Conservation (phyloP, 2,797 vertebrate genomes). For the Oryzias sinensis region DNA sequence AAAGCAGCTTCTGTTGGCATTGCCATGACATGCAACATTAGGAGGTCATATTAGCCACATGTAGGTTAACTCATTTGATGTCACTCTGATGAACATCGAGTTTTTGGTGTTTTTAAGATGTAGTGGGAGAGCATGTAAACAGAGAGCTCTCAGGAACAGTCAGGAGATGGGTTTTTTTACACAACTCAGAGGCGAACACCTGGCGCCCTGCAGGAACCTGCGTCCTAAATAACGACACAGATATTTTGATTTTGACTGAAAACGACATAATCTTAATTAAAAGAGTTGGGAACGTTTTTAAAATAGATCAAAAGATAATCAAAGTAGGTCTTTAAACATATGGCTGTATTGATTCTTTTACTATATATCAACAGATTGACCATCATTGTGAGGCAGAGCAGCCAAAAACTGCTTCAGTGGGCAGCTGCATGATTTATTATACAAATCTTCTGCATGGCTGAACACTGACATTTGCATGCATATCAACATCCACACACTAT, state of each 20-base stretch:
- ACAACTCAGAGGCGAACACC: too few relatives aligned
- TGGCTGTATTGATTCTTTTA: constrained; percentile 46
- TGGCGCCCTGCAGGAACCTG: too few relatives aligned
- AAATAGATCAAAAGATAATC: constrained; percentile 8
- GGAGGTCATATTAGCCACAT: constrained; percentile 9
- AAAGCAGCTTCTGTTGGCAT: constrained; percentile 59
- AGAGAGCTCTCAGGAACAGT: too few relatives aligned
- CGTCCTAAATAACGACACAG: too few relatives aligned
- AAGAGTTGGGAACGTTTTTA: not conserved
- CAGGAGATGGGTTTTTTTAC: too few relatives aligned
- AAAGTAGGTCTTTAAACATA: constrained; percentile 9
- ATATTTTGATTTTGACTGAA: too few relatives aligned
- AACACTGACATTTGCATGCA: not conserved
- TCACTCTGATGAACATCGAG: too few relatives aligned
- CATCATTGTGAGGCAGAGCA: constrained; percentile 23
- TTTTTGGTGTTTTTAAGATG: too few relatives aligned
- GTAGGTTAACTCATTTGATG: constrained; percentile 27
- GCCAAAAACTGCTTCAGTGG: constrained; percentile 16
- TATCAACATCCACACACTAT: constrained; percentile 10
- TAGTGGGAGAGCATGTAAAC: too few relatives aligned
- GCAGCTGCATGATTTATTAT: constrained; percentile 38
- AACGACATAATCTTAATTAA: too few relatives aligned
- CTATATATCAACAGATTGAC: constrained; percentile 43
- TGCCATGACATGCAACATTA: constrained; percentile 28
- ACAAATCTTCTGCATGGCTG: not conserved